Conservation (phyloP, 2,797 vertebrate species). For the Channa striata region DNA sequence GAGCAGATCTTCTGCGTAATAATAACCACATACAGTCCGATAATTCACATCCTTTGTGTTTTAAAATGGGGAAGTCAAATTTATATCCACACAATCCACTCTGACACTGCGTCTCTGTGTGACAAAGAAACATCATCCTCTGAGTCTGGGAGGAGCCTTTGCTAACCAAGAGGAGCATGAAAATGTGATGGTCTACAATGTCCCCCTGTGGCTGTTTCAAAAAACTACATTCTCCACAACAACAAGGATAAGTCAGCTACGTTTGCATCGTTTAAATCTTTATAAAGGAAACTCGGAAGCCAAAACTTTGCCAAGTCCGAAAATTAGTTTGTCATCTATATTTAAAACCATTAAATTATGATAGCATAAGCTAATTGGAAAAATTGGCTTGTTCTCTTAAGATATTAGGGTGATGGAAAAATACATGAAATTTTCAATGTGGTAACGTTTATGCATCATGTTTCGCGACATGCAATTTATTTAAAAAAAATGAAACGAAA, state of each 20-base stretch:
- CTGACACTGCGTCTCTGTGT: slow-evolving; percentile 35
- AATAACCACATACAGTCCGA: fast-evolving
- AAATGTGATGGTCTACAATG: slow-evolving; percentile 62
- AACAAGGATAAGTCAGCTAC: background rate
- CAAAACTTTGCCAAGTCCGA: too few relatives aligned
- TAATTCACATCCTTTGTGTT: background rate
- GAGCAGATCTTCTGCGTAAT: background rate
- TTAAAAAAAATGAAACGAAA: too few relatives aligned
- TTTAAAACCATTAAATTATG: too few relatives aligned
- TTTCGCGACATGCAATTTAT: too few relatives aligned
- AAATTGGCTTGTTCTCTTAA: too few relatives aligned
- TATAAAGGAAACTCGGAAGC: too few relatives aligned
- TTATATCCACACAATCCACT: slow-evolving; percentile 49
- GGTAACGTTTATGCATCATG: too few relatives aligned
- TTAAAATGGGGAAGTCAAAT: slow-evolving; percentile 27
- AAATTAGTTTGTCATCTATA: too few relatives aligned
- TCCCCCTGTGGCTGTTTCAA: slow-evolving; percentile 57
- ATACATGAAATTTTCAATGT: too few relatives aligned
- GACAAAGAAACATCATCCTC: slow-evolving; percentile 53
- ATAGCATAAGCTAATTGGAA: too few relatives aligned
- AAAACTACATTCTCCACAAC: slow-evolving; percentile 23
- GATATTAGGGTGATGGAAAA: too few relatives aligned
- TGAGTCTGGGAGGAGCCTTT: slow-evolving; percentile 54
- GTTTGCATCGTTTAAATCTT: too few relatives aligned
- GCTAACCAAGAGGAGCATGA: background rate